Base-by-base conservation (phyloP, 2,113 vertebrate genomes). In the Cryptoleucopteryx plumbea region DNA sequence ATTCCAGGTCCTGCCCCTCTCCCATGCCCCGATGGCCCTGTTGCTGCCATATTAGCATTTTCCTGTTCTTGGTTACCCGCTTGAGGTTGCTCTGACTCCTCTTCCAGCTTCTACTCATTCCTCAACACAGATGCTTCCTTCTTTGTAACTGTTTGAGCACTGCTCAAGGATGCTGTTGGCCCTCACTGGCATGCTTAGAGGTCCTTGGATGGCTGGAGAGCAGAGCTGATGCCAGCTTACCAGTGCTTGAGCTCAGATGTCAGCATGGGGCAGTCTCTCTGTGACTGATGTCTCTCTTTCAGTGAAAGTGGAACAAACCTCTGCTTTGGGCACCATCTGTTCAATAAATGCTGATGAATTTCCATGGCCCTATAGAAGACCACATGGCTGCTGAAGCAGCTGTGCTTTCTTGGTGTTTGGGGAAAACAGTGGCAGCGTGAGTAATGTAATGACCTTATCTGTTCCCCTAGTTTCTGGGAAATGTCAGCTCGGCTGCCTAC, bases 31-130 rank as follows among this genome's bases (percentile, higher is more conserved):
- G 1, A 22, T 86, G 52, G 16, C 5, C 22, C 66, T 38, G 17
- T 47, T 73, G 43, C 23, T 89, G 63, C 27, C 6, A 3, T 36
- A 18, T 20, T 7, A 50, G 3, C 4, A 29, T 52, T 65, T 81
- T 25, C 4, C 7, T 6, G 0, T 11, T 66, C 42, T 47, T 79
- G 13, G 12, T 61, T 66, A 34, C 14, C 7, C 56, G 62, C 34
- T 52, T 0, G 0, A 78, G 50, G 34, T 73, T 79, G 8, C 21
- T 42, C 2, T 58, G 50, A 18, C 23, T 73, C 23, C 6, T 59
- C 7, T 16, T 66, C 16, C 19, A 29, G 13, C 42, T 73, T 59
- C 68, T 81, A 42, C 59, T 31, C 2, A 1, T 34, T 86, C 18
- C 50, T 74, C 50, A 58, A 12, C 21, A 62, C 18, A 48, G 10